Evolutionary conservation across 1,140 invertebrate genomes (phyloP), one percentile per base, ranked within the genome.

Genomic region (Meloidogyne exigua): DNA sequence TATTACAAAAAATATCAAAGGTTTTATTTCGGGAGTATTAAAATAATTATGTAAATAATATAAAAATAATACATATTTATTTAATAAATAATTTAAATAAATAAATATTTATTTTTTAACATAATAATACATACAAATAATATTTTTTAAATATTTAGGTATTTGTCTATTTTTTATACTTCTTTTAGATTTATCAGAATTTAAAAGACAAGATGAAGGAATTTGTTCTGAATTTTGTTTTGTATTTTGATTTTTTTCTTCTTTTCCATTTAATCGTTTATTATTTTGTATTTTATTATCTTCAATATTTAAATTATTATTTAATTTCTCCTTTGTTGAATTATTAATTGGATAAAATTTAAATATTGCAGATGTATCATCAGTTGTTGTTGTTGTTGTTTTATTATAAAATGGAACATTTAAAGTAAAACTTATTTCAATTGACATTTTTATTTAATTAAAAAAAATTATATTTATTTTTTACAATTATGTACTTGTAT

Each of bases 341-440:
- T 57, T 5, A n/a, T 57, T n/a, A n/a, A n/a, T 15, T 9, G 49
- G 49, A 57, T 57, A 57, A 7, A 57, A 57, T 57, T 57, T 57
- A 57, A 57, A 57, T 57, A 57, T 57, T 57, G 18, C 49, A n/a
- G 49, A 57, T 5, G 49, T 57, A 57, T 57, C 21, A n/a, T 57
- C 13, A n/a, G 7, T 57, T n/a, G 28, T 3, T 3, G 28, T 3
- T 32, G 2, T 32, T n/a, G 49, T 57, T n/a, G n/a, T 57, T 57
- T 57, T 57, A 57, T 57, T 57, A 7, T 1, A n/a, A 57, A 57
- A 57, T n/a, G 49, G 49, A 1, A 57, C 7, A 57, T n/a, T 57
- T 57, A 57, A 57, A n/a, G 49, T 57, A 57, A 57, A 57, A 57
- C 18, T 57, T 57, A 57, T 57, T 57, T 57, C 49, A 57, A 57